Evolutionary conservation across 1,140 invertebrate species (phyloP), one percentile per base, ranked within the genome.

Genomic region (Schlechtendalia chinensis): DNA sequence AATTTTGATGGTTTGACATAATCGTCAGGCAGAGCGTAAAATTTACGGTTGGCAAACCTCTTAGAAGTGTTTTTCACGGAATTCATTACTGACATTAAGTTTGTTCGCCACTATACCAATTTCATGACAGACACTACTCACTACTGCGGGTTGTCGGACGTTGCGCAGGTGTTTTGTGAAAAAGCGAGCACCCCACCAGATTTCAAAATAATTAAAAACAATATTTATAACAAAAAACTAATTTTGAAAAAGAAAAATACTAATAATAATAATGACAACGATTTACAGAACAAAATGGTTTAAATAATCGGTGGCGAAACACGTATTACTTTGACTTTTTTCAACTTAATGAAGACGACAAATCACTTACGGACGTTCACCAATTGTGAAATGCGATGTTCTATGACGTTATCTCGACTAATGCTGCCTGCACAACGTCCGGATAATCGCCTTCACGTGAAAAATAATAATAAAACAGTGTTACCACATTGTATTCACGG

Each of bases 11-110:
- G 63, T 71, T 61, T 81, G 14, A 19, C 72, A 84, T 87, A 87
- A 82, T 88, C 87, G 82, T 87, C 87, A 0, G 87, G 86, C 65
- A 88, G 83, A 50, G 87, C 82, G 83, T 87, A 88, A 81, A 88
- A 85, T 83, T 88, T 88, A 77, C 88, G 84, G 81, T 86, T 87
- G 29, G 87, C 87, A 82, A 86, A 87, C 56, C 84, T 84, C 84
- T 87, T 88, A 80, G 84, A 84, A 11, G 82, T 71, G 47, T 45
- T 61, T n/a, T 79, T 79, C 19, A 79, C 22, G 16, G 75, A 19
- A 63, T 79, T 79, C 75, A 79, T 77, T 22, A 77, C 74, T 63
- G 58, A 24, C 14, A 59, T 2, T 0, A 27, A 53, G 24, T 17
- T 14, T 27, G 24, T 53, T 17, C 19, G 16, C 29, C 10, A 27